phyloP scores from a whole-genome alignment of 2,113 vertebrate genomes.

The Ptilonorhynchus violaceus region DNA sequence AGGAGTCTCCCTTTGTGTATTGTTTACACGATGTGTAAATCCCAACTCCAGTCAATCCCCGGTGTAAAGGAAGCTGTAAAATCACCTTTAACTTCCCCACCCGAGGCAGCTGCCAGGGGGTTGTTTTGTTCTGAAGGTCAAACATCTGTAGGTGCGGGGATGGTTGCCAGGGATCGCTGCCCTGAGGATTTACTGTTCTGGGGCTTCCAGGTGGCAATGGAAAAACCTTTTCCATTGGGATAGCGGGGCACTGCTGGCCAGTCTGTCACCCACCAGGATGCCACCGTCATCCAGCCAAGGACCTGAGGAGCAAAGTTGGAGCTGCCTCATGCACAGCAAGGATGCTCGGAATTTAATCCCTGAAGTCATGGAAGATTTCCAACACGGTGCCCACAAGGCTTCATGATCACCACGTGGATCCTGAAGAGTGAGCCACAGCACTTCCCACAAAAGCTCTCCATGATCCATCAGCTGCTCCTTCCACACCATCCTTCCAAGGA shows the following conservation, averaged over 20 bases:
- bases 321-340: background rate
- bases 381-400: background rate
- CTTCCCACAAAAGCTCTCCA: background rate
- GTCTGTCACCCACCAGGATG: background rate
- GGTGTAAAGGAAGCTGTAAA: background rate
- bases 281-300: background rate
- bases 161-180: fast-evolving
- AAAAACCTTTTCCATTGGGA: background rate
- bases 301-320: background rate
- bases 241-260: background rate
- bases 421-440: fast-evolving
- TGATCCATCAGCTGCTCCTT: background rate
- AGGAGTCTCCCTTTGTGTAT: background rate
- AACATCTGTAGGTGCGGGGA: background rate
- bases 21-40: background rate
- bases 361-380: background rate
- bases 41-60: background rate
- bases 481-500: background rate
- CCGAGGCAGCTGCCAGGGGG: background rate
- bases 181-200: background rate
- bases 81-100: background rate
- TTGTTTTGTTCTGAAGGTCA: background rate
- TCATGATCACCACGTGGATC: background rate
- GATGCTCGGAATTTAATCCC: fast-evolving
- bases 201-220: background rate